Conservation (phyloP, 2,797 vertebrate genomes). For the Ctenopoma multispine region DNA sequence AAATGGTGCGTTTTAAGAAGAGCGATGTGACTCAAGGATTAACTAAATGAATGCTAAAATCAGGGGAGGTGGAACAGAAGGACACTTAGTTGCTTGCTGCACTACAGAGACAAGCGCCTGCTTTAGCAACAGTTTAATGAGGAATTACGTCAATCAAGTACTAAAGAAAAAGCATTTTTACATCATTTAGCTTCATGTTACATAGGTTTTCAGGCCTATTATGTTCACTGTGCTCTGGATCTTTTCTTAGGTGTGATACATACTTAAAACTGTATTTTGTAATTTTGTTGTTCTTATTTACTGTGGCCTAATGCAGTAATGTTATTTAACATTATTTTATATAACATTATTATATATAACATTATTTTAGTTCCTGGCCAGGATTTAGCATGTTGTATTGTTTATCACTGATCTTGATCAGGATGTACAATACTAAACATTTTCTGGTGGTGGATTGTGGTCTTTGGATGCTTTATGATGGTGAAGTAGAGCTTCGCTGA, state of each 20-base stretch:
- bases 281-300: too few species aligned
- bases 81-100: background rate
- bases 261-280: too few species aligned
- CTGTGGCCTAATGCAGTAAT: background rate
- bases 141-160: background rate
- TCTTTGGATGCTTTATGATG: background rate
- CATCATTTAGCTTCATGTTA: background rate
- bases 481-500: background rate
- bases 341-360: too few species aligned
- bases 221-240: background rate
- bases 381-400: background rate
- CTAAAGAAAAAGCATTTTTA: background rate
- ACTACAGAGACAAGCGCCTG: slow-evolving; percentile 12
- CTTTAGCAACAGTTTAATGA: background rate
- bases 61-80: slow-evolving; percentile 24
- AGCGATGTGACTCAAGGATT: background rate
- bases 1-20: slow-evolving; percentile 85
- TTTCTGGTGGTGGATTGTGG: background rate
- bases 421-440: background rate
- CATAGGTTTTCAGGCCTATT: background rate
- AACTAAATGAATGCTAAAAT: background rate
- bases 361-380: background rate
- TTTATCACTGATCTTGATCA: background rate
- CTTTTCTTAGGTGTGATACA: background rate
- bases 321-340: too few species aligned